These are phyloP conservation scores for Polyommatus iphigenia DNA, from an alignment of 2,888 invertebrate genomes.

Conservation along the genomic window DNA sequence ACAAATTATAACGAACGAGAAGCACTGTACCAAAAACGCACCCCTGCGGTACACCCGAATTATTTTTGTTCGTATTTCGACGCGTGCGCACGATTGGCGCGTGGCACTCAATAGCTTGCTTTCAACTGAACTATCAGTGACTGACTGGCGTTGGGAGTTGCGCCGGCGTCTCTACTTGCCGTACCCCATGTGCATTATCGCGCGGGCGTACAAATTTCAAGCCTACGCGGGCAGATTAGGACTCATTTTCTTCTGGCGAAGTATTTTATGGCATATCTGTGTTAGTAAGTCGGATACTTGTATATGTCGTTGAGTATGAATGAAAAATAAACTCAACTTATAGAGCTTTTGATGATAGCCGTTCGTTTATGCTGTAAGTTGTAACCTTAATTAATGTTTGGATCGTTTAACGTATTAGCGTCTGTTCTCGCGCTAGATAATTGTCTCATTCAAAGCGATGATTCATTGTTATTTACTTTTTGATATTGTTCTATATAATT, in stretches of 20 bases:
- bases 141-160: conserved; percentile 56
- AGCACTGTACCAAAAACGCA: conserved; percentile 60
- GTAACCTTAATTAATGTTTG: conserved; percentile 77
- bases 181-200: conserved; percentile 69
- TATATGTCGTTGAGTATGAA: conserved; percentile 74
- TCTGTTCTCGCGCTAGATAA: conserved; percentile 52
- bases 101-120: conserved; percentile 63
- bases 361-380: conserved; percentile 68
- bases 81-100: conserved; percentile 60
- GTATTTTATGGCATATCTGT: conserved; percentile 59
- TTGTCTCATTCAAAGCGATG: conserved; percentile 53
- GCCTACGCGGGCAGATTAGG: conserved; percentile 41
- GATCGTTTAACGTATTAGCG: conserved; percentile 55
- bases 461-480: conserved; percentile 51
- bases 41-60: conserved; percentile 60
- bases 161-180: conserved; percentile 62
- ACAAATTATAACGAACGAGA: conserved; percentile 46
- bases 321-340: conserved; percentile 72
- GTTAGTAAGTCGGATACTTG: conserved; percentile 72
- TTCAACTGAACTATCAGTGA: conserved; percentile 60
- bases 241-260: conserved; percentile 42
- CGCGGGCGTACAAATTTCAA: conserved; percentile 51
- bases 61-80: conserved; percentile 59
- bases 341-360: conserved; percentile 71
- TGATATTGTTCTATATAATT: conserved; percentile 28